Evolutionary conservation across 2,888 invertebrate genomes (phyloP), one percentile per base, ranked within the genome.

Genomic region (Scaptomyza tumidula): DNA sequence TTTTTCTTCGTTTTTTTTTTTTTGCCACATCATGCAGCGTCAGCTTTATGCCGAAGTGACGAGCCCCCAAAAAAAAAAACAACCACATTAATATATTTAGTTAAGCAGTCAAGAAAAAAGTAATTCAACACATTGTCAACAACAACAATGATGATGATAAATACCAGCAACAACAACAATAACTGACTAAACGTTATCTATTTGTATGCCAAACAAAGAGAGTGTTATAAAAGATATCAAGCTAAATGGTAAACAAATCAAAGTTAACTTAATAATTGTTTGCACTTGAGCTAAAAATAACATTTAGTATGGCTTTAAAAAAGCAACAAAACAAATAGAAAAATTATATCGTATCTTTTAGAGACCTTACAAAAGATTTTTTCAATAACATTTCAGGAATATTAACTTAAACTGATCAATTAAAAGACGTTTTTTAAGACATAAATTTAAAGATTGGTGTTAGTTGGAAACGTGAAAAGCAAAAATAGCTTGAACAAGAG

Each of bases 41-140:
- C 72, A 56, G 68, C 59, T 59, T 53, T 43, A 45, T 43, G 54
- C 16, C 13, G 72, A 59, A 41, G 3, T 54, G 71, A 72, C 75
- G 72, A 75, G 75, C 75, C 75, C 77, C 72, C 63, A 46, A 76
- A 66, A 59, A 48, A 33, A 19, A 19, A 19, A 19, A 19, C 2
- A 19, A 19, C 1, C 19, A 19, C 19, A 31, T 3, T 7, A 27
- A 62, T n/a, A 27, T 19, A 19, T 19, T 61, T 53, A 54, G 58
- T 57, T 50, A 27, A 2, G 1, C 33, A 33, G 14, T 39, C 44
- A 27, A 49, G 33, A 41, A 33, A 31, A 74, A 65, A 35, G 59
- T 37, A 52, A 59, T 29, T 61, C 71, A 71, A 39, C 14, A 14
- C 14, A 14, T 56, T 56, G 76, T 65, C 58, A 57, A 71, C 66